Evolutionary conservation across 2,113 vertebrate species (phyloP), one percentile per base, ranked within the genome.

Genomic region (Hoplias malabaricus): DNA sequence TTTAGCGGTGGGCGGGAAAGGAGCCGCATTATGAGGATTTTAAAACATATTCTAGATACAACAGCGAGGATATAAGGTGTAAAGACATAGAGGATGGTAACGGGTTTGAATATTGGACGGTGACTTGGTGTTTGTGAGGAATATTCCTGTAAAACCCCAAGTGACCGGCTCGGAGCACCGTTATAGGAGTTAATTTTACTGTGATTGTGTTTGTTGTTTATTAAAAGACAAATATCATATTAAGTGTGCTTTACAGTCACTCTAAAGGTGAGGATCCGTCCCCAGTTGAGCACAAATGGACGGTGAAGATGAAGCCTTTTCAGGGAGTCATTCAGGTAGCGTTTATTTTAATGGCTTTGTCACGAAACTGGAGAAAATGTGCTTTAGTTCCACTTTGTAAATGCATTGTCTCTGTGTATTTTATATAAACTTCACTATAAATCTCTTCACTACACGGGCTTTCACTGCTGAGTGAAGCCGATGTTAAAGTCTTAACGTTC

Each of bases 271-370:
- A 61, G 13, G 2, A 61, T 2, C 59, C 59, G 59, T 34, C 33
- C 57, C 7, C 1, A 21, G 16, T 2, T 14, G 7, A 14, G 31
- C 59, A n/a, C 59, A 63, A 11, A 63, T 63, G 59, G 59, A 63
- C 8, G 59, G 59, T 36, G 59, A 36, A 36, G 59, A 63, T 63
- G 59, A 63, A 36, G 31, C 36, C 59, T 63, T 63, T 36, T 63
- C 59, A 36, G 59, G 59, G 59, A 63, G 34, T n/a, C 59, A 63
- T 33, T 63, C 59, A 36, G 59, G 59, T 63, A 61, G 21, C 33
- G n/a, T 34, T 19, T 19, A 16, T 16, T n/a, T 14, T 2, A 12
- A 12, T 31, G 4, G 54, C 10, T 4, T 23, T 23, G n/a, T n/a
- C n/a, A n/a, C n/a, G n/a, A n/a, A n/a, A n/a, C n/a, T n/a, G n/a